phyloP scores from a whole-genome alignment of 2,113 vertebrate genomes.

The Strix aluco region DNA sequence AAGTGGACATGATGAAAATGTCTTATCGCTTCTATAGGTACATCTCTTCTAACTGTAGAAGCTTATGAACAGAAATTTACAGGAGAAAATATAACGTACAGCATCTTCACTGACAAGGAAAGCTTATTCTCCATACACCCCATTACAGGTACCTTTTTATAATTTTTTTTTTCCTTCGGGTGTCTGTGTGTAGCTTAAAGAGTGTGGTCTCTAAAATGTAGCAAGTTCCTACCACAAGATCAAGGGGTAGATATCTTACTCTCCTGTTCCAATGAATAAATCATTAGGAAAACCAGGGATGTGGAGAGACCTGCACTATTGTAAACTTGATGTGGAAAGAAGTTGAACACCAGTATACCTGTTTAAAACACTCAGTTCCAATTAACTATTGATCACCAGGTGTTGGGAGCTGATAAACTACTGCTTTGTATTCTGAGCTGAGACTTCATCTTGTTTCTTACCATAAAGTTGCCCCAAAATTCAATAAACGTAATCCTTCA shows the following conservation, averaged over 20 bases:
- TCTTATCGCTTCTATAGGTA: slow-evolving; percentile 72
- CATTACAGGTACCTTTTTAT: slow-evolving; percentile 78
- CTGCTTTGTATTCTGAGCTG: neutral
- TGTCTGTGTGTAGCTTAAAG: neutral
- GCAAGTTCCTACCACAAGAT: neutral
- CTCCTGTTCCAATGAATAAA: neutral
- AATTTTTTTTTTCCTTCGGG: neutral
- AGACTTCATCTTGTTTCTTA: neutral
- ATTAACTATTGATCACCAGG: neutral
- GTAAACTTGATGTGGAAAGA: neutral
- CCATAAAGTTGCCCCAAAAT: neutral
- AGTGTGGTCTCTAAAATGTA: neutral
- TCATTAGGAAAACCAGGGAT: neutral
- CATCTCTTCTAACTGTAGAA: slow-evolving; percentile 82
- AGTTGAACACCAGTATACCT: neutral
- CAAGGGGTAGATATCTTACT: neutral
- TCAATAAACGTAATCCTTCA: neutral
- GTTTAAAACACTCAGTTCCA: neutral
- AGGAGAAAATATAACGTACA: slow-evolving; percentile 77
- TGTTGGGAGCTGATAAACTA: neutral
- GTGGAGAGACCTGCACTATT: neutral
- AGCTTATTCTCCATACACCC: slow-evolving; percentile 80
- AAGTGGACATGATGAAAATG: neutral
- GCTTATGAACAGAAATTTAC: slow-evolving; percentile 70
- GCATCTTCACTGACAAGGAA: slow-evolving; percentile 83